A percentile compares a stretch with the other conserved stretches of the same genome.
Evolutionary conservation across 2,888 invertebrate species (phyloP).

Genomic region (Polydrusus pterygomalis): DNA sequence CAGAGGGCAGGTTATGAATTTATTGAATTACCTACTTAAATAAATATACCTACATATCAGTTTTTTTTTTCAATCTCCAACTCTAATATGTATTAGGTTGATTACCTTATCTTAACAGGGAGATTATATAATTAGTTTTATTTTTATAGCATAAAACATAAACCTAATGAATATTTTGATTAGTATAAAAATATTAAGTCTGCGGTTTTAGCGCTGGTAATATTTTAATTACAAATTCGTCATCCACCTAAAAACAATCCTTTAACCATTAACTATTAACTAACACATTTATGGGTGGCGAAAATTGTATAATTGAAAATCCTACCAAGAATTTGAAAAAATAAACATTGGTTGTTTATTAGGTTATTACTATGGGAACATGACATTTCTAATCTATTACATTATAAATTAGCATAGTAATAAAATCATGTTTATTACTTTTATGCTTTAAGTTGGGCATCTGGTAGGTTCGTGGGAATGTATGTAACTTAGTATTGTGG

Average conservation of each 20-base stretch:
- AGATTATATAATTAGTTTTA: too few species aligned
- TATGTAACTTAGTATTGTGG: too few species aligned
- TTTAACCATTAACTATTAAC: background rate
- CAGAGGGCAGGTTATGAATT: background rate
- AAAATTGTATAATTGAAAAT: background rate
- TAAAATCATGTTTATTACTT: background rate
- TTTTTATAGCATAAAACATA: background rate
- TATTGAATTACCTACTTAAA: too few species aligned
- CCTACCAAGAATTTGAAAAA: slow-evolving; percentile 1
- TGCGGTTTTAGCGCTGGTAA: background rate
- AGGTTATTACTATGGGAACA: slow-evolving; percentile 1
- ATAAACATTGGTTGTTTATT: slow-evolving; percentile 5
- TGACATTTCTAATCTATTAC: background rate
- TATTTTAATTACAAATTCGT: slow-evolving; percentile 1
- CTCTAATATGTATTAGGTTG: too few species aligned
- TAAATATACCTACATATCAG: too few species aligned
- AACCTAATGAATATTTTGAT: slow-evolving; percentile 15
- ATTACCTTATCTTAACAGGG: too few species aligned
- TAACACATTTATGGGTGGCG: background rate
- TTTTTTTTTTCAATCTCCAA: too few species aligned
- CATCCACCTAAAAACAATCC: background rate
- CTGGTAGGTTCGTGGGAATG: background rate
- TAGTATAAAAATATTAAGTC: background rate
- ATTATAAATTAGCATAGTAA: background rate
- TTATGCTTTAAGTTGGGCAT: background rate